Evolutionary conservation across 1,140 invertebrate genomes (phyloP), one percentile per base, ranked within the genome.

Genomic region (Popillia japonica): DNA sequence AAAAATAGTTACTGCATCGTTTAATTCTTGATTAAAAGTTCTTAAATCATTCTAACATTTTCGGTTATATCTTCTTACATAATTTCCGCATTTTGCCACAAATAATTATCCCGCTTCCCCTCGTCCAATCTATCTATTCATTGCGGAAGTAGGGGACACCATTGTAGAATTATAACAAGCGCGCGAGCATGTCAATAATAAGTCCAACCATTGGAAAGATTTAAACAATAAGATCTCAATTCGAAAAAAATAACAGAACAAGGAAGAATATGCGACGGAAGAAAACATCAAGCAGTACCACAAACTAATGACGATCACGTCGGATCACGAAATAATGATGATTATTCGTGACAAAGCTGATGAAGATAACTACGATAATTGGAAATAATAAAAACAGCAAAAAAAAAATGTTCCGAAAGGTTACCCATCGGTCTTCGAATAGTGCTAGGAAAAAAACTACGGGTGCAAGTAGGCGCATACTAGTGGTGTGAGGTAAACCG

Each of bases 311-410:
- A 17, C 48, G 17, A 55, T 55, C 17, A 55, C 48, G 48, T 17
- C 48, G 4, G 14, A 55, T 55, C 48, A 55, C 48, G 48, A 55
- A n/a, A 55, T 55, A 17, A n/a, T n/a, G 48, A 55, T 55, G 11
- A 55, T 55, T 55, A 55, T 55, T 55, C n/a, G n/a, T 55, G 48
- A 55, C 48, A 17, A 55, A 55, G 48, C n/a, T 55, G 17, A 55
- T 55, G 14, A 17, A 55, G 48, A 55, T 55, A n/a, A 55, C 48
- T 55, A 55, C 48, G 14, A 17, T 55, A 55, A 55, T 55, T 17
- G 14, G 14, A 17, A 55, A 55, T 55, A 55, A 55, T n/a, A 55
- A 55, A 55, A 34, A 34, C 27, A 4, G 27, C 27, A 34, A 4
- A 34, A 34, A 34, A 42, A n/a, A 55, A 55, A 55, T 17, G 48